These are phyloP conservation scores for Globicephala melas DNA, from an alignment of 2,113 vertebrate genomes.

Conservation along the genomic window DNA sequence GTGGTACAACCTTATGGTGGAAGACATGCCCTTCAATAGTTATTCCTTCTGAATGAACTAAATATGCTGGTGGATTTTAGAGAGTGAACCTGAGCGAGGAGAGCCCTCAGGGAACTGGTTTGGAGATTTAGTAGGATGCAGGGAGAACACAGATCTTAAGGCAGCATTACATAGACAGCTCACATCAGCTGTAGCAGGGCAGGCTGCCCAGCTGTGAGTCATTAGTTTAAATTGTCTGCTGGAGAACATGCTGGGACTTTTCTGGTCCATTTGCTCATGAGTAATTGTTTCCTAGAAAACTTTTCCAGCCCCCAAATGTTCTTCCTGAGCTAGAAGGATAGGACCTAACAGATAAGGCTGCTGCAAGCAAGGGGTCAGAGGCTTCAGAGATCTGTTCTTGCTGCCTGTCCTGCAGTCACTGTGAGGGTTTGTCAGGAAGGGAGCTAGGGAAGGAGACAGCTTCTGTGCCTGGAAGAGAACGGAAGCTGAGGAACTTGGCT, in stretches of 20 bases:
- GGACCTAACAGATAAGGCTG: background rate
- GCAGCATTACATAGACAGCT: background rate
- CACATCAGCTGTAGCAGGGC: background rate
- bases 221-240: slow-evolving; percentile 8
- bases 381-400: no score
- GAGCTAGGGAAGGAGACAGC: background rate
- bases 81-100: background rate
- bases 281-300: slow-evolving; percentile 72
- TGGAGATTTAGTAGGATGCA: background rate
- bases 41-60: background rate
- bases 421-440: background rate
- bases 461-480: background rate
- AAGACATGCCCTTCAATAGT: background rate
- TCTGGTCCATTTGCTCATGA: slow-evolving; percentile 39
- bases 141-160: background rate
- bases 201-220: slow-evolving; percentile 27
- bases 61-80: background rate
- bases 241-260: background rate
- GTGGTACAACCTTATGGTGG: background rate
- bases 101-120: background rate
- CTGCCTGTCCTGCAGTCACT: background rate
- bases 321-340: background rate
- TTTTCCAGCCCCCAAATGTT: background rate
- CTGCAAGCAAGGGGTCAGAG: background rate
- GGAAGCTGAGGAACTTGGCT: background rate